Conservation (phyloP, 2,113 vertebrate species). For the Malaclemys terrapin region DNA sequence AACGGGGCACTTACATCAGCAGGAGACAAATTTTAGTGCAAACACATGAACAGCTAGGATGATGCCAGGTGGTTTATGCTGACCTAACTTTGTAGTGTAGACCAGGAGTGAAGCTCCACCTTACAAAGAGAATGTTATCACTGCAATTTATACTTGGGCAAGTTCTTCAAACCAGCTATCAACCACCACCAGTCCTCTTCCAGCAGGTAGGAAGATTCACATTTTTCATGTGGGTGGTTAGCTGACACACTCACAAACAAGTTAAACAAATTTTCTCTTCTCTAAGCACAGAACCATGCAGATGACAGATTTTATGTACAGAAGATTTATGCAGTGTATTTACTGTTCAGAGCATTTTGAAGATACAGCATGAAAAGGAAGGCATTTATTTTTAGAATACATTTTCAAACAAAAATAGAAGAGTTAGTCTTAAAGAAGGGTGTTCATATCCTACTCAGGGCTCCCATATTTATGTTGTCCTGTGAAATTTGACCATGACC, state of each 20-base stretch:
- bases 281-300: background rate
- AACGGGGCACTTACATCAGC: no score
- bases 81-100: background rate
- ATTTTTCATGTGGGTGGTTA: conserved; percentile 16
- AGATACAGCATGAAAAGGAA: conserved; percentile 17
- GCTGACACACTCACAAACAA: background rate
- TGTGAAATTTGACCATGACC: conserved; percentile 22
- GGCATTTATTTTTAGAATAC: background rate
- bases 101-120: background rate
- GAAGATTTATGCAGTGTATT: conserved; percentile 47
- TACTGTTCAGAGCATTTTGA: conserved; percentile 36
- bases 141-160: conserved; percentile 3
- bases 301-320: background rate
- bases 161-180: conserved; percentile 42
- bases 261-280: background rate
- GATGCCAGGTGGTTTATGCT: no score
- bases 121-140: conserved; percentile 57
- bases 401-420: background rate
- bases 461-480: background rate
- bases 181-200: conserved; percentile 4
- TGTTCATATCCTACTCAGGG: background rate
- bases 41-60: no score
- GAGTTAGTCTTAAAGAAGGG: background rate
- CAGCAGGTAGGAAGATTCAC: conserved; percentile 4
- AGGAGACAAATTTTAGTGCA: no score